phyloP scores from a whole-genome alignment of 2,113 vertebrate genomes.

The Coturnix japonica region DNA sequence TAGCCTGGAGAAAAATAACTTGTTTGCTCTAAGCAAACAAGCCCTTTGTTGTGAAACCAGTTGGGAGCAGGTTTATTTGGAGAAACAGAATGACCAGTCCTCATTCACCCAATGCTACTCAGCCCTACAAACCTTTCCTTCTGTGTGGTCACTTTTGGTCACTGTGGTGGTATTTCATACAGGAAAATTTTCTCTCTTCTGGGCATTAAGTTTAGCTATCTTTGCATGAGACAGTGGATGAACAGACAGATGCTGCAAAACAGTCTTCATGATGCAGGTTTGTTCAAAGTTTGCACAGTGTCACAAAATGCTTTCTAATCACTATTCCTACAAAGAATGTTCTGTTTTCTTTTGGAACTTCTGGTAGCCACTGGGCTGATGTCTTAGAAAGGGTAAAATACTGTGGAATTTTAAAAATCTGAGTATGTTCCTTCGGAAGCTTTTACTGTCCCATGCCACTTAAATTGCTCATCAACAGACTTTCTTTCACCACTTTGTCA shows the following conservation, averaged over 20 bases:
- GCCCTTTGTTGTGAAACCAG: background rate
- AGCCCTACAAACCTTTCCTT: background rate
- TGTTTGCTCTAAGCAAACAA: constrained; percentile 3
- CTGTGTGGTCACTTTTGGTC: background rate
- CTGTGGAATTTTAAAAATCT: background rate
- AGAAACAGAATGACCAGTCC: background rate
- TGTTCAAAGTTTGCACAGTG: background rate
- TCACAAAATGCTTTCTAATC: background rate
- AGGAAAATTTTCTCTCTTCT: background rate
- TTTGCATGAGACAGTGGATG: background rate
- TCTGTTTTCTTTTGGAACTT: background rate
- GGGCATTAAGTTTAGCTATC: background rate
- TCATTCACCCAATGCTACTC: background rate
- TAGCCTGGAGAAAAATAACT: background rate
- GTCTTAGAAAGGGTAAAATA: background rate
- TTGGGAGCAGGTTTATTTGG: background rate
- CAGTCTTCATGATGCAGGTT: background rate
- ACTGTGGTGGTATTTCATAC: background rate
- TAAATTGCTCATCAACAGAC: background rate
- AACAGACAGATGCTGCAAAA: background rate
- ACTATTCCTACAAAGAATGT: background rate
- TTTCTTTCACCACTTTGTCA: constrained; percentile 10
- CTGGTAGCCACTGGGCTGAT: background rate
- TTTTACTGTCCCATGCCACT: background rate
- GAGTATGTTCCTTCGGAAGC: background rate